These are phyloP conservation scores for Notodonta ziczac DNA, from an alignment of 2,888 invertebrate genomes.

Conservation along the genomic window DNA sequence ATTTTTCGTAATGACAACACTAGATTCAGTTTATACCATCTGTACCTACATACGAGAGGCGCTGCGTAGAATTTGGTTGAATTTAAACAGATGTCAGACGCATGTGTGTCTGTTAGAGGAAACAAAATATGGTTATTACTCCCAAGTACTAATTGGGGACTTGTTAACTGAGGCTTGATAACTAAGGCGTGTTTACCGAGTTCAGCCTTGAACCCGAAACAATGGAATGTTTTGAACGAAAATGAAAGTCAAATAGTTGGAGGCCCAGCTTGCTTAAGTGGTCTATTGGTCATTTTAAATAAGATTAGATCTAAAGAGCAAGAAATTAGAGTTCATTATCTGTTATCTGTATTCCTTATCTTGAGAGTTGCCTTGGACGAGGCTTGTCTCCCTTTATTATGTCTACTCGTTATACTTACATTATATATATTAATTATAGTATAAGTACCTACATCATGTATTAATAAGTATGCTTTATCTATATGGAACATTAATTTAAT, in stretches of 20 bases:
- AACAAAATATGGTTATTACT: not conserved
- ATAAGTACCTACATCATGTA: too few relatives aligned
- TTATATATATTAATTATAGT: too few relatives aligned
- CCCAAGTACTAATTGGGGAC: not conserved
- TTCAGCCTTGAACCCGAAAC: constrained; percentile 70
- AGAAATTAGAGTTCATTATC: constrained; percentile 2
- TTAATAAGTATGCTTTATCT: too few relatives aligned
- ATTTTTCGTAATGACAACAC: not conserved
- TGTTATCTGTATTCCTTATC: not conserved
- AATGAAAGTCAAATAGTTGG: constrained; percentile 58
- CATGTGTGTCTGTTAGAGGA: not conserved
- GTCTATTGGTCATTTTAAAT: not conserved
- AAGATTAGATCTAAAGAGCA: constrained; percentile 1
- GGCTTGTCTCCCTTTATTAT: not conserved
- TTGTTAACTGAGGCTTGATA: not conserved
- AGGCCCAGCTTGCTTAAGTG: constrained; percentile 1
- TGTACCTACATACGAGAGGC: not conserved
- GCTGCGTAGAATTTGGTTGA: not conserved
- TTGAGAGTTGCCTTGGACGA: not conserved
- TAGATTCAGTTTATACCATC: not conserved
- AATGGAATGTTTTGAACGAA: constrained; percentile 58
- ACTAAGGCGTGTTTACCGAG: not conserved
- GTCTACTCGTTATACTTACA: not conserved
- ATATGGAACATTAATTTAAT: too few relatives aligned
- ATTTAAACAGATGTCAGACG: not conserved